phyloP scores from a whole-genome alignment of 2,113 vertebrate species.

The Anoura caudifer region DNA sequence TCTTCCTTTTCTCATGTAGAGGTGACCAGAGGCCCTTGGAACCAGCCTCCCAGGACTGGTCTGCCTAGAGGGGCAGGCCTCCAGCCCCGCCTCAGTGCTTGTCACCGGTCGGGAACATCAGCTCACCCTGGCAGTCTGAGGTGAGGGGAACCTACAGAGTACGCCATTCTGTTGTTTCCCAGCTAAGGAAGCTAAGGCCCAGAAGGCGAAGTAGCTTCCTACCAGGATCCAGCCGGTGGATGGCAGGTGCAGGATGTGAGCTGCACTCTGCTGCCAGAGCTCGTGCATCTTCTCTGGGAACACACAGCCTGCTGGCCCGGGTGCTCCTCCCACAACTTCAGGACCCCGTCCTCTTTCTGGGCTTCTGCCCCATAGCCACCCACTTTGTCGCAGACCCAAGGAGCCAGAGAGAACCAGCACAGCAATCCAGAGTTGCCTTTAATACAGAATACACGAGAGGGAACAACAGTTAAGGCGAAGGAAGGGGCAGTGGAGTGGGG shows the following conservation, averaged over 20 bases:
- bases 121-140: background rate
- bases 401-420: background rate
- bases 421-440: slow-evolving; percentile 35
- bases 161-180: background rate
- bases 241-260: background rate
- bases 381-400: background rate
- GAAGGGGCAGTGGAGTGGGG: background rate
- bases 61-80: background rate
- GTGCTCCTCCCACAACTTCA: background rate
- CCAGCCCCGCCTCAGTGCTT: background rate
- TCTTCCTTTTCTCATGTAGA: background rate
- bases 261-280: background rate
- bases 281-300: rapidly evolving
- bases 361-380: background rate
- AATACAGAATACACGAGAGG: slow-evolving; percentile 32
- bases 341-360: background rate
- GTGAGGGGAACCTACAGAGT: background rate
- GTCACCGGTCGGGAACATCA: background rate
- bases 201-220: background rate
- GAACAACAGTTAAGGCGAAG: background rate
- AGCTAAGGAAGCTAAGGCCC: background rate
- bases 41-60: background rate
- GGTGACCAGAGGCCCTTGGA: background rate
- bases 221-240: background rate
- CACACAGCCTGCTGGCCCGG: background rate